Percentiles rank a stretch among this genome's conserved stretches.
Evolutionary conservation across 2,888 invertebrate species (phyloP).

Genomic region (Monopis laevigella): DNA sequence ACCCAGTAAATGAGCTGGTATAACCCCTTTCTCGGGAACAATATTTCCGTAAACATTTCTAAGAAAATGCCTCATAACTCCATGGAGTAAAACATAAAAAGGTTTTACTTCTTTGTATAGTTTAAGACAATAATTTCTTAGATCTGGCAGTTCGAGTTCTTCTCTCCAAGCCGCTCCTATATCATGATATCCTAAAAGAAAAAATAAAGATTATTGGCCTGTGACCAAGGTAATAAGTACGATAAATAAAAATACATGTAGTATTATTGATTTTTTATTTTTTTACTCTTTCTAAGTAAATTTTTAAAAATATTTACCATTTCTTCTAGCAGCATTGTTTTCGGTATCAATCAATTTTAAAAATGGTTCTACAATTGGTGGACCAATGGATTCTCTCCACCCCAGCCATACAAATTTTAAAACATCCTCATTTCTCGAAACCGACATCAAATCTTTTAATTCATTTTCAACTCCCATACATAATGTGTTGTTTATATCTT

Average conservation of each 20-base stretch:
- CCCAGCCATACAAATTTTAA: conserved; percentile 71
- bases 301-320: conserved; percentile 58
- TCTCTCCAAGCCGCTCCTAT: conserved; percentile 73
- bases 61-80: conserved; percentile 72
- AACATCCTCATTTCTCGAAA: conserved; percentile 48
- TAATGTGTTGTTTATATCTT: conserved; percentile 18
- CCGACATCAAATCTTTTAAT: conserved; percentile 67
- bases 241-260: too few relatives aligned
- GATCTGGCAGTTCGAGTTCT: conserved; percentile 68
- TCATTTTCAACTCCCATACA: conserved; percentile 72
- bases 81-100: conserved; percentile 76
- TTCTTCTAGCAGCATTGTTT: conserved; percentile 70
- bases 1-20: conserved; percentile 78
- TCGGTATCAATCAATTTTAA: conserved; percentile 60
- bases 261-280: too few relatives aligned
- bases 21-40: conserved; percentile 61
- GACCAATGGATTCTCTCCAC: conserved; percentile 73
- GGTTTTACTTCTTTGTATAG: conserved; percentile 69
- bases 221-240: too few relatives aligned
- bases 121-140: conserved; percentile 58
- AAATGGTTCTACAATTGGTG: conserved; percentile 63
- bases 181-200: conserved; percentile 66
- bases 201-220: too few relatives aligned
- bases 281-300: too few relatives aligned
- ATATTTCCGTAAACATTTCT: conserved; percentile 62